phyloP scores from a whole-genome alignment of 2,888 invertebrate species.

The Phanerotoma sp. region DNA sequence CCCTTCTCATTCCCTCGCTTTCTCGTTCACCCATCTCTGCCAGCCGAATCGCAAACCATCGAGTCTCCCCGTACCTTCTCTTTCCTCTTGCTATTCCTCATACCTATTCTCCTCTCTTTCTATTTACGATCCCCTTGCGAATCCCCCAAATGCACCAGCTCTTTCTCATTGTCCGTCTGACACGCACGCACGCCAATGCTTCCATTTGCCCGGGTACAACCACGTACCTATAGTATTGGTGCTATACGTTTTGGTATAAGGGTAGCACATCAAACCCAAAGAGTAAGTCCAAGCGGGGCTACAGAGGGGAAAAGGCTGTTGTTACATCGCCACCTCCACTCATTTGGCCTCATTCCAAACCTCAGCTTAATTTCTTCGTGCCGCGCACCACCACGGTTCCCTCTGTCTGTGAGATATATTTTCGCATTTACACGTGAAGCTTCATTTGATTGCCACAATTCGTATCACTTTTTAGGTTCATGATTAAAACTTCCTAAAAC shows the following conservation, averaged over 20 bases:
- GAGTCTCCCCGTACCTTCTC: conserved; percentile 3
- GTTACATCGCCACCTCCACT: background rate
- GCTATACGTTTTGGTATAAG: background rate
- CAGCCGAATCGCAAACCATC: conserved; percentile 13
- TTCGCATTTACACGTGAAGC: too few species aligned
- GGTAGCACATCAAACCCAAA: background rate
- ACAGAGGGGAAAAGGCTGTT: background rate
- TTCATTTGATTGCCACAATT: too few species aligned
- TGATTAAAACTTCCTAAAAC: too few species aligned
- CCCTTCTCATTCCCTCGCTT: conserved; percentile 12
- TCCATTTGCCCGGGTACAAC: conserved; percentile 16
- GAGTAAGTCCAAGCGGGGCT: background rate
- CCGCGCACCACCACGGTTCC: background rate
- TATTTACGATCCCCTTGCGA: conserved; percentile 29
- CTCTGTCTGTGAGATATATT: too few species aligned
- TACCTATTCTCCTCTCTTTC: conserved; percentile 19
- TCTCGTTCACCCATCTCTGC: conserved; percentile 7
- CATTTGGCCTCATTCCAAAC: background rate
- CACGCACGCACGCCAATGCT: conserved; percentile 48
- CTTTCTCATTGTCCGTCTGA: conserved; percentile 49
- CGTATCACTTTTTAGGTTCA: too few species aligned
- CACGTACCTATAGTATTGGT: background rate
- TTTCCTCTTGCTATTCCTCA: conserved; percentile 1
- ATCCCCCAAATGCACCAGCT: conserved; percentile 39
- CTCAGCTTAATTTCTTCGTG: background rate